Conservation (phyloP, 2,888 invertebrate genomes). For the Nephrotoma flavescens region DNA sequence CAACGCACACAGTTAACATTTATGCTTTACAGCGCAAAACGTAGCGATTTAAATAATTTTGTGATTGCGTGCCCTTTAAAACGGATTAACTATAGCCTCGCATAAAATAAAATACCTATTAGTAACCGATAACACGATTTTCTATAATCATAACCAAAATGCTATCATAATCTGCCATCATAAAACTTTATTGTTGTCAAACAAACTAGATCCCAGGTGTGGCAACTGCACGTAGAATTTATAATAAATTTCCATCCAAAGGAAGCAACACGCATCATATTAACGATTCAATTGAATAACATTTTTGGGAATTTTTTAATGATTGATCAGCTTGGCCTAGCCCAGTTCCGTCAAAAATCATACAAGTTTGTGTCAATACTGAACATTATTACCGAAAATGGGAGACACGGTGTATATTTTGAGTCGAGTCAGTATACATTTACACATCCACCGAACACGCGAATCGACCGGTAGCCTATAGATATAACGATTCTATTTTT, state of each 20-base stretch:
- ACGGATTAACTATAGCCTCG: too few relatives aligned
- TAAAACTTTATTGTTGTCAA: background rate
- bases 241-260: background rate
- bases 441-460: too few relatives aligned
- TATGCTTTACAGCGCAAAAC: too few relatives aligned
- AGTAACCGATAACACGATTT: too few relatives aligned
- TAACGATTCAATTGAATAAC: background rate
- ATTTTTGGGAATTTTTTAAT: background rate
- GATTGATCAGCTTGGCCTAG: background rate
- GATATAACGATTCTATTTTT: too few relatives aligned
- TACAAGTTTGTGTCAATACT: background rate
- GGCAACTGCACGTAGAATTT: background rate
- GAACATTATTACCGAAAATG: background rate
- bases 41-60: too few relatives aligned
- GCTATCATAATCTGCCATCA: background rate
- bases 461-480: too few relatives aligned
- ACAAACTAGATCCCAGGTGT: background rate
- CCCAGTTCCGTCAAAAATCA: background rate
- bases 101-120: too few relatives aligned
- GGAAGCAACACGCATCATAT: background rate
- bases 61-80: too few relatives aligned
- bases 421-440: too few relatives aligned
- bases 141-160: background rate
- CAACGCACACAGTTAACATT: too few relatives aligned
- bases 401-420: background rate